These are phyloP conservation scores for Solea senegalensis DNA, from an alignment of 2,113 vertebrate genomes.

Conservation along the genomic window DNA sequence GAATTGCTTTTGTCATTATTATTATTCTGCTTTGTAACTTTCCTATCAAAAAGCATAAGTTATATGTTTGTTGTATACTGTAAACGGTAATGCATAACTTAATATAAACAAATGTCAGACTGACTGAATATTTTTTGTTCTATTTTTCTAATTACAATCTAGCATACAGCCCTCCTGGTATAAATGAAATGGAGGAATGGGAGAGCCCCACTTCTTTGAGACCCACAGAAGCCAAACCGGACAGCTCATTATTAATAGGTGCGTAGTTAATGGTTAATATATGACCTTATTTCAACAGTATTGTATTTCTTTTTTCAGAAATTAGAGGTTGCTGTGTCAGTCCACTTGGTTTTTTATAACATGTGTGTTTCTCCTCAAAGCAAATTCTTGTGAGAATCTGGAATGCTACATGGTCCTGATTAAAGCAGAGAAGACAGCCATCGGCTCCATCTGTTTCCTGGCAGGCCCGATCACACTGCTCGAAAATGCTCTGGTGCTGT, in stretches of 20 bases:
- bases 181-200: conserved; percentile 54
- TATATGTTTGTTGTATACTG: no score
- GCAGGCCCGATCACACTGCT: conserved; percentile 86
- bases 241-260: conserved; percentile 25
- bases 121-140: no score
- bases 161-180: no score
- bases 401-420: conserved; percentile 87
- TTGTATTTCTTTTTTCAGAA: neutral
- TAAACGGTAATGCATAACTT: no score
- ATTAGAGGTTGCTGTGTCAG: neutral
- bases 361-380: conserved; percentile 36
- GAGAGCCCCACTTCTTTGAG: neutral
- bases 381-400: conserved; percentile 63
- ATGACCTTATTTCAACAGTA: neutral
- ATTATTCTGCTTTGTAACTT: no score
- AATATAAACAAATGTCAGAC: no score
- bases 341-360: neutral
- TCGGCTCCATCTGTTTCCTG: conserved; percentile 83
- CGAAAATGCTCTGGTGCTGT: conserved; percentile 87
- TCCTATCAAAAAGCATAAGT: no score
- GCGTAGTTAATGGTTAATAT: neutral
- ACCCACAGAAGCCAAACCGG: conserved; percentile 10
- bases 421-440: conserved; percentile 69
- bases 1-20: no score
- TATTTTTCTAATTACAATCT: no score